Evolutionary conservation across 1,140 invertebrate genomes (phyloP).

Genomic region (Anthonomus grandis): DNA sequence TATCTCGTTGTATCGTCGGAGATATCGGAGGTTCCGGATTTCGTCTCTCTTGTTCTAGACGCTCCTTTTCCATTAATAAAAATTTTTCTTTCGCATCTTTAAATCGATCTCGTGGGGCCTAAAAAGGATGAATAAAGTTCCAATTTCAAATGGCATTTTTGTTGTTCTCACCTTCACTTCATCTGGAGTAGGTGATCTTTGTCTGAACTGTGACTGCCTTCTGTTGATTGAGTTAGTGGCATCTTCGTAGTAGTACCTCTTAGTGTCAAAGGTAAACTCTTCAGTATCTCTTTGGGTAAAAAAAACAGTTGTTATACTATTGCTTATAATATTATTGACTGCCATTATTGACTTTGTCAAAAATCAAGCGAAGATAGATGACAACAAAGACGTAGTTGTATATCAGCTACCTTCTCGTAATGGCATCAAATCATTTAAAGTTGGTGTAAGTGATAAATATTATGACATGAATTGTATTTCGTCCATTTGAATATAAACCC

Average conservation of each 20-base stretch:
- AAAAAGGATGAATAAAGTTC: slow-evolving; percentile 21
- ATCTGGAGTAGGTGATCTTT: slow-evolving; percentile 54
- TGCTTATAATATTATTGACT: too few species aligned
- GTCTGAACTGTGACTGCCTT: slow-evolving; percentile 46
- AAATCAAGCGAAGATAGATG: too few species aligned
- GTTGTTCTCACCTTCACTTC: slow-evolving; percentile 45
- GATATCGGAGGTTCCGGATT: slow-evolving; percentile 39
- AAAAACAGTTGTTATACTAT: too few species aligned
- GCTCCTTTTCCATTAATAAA: slow-evolving; percentile 68
- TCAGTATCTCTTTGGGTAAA: too few species aligned
- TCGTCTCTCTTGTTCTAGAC: slow-evolving; percentile 54
- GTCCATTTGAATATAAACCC: too few species aligned
- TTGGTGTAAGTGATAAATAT: too few species aligned
- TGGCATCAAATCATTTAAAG: too few species aligned
- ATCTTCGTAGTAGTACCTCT: slow-evolving; percentile 19
- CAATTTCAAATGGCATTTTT: not conserved
- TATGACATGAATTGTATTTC: too few species aligned
- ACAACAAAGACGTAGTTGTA: too few species aligned
- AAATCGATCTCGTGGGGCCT: slow-evolving; percentile 70
- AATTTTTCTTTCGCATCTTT: slow-evolving; percentile 83
- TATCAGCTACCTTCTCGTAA: too few species aligned
- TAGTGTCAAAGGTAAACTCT: slow-evolving; percentile 9
- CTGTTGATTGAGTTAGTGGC: slow-evolving; percentile 14
- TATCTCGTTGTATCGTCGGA: slow-evolving; percentile 29
- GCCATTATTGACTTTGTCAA: too few species aligned